These are phyloP conservation scores for Aegotheles bennettii DNA, from an alignment of 2,113 vertebrate species.

Conservation along the genomic window DNA sequence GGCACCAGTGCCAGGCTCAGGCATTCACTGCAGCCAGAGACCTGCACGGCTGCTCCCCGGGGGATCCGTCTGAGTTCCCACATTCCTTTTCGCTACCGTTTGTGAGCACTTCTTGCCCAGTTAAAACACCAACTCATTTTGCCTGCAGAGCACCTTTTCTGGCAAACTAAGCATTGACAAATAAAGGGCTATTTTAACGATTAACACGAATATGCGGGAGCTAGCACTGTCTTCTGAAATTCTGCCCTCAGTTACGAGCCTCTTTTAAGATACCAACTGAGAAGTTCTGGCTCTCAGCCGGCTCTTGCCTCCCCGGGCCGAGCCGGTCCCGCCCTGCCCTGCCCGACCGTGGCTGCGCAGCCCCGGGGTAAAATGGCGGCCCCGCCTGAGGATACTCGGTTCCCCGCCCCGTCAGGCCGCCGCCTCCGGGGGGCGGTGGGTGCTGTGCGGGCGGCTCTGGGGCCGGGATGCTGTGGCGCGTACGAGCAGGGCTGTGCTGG, in stretches of 20 bases:
- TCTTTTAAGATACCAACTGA: rapidly evolving
- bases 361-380: not conserved
- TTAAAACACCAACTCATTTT: rapidly evolving
- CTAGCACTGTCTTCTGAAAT: rapidly evolving
- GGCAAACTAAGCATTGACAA: not conserved
- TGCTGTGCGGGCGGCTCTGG: not conserved
- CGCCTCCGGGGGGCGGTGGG: not conserved
- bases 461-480: not conserved
- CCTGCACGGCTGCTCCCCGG: too few species aligned
- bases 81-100: too few species aligned
- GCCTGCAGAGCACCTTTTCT: not conserved
- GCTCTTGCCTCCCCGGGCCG: rapidly evolving
- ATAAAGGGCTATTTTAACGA: not conserved
- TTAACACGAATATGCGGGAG: not conserved
- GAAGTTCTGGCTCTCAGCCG: rapidly evolving
- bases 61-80: too few species aligned
- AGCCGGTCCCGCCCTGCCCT: rapidly evolving
- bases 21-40: too few species aligned
- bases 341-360: rapidly evolving
- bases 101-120: too few species aligned
- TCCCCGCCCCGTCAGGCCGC: not conserved
- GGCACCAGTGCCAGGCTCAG: too few species aligned
- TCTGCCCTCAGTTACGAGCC: too few species aligned
- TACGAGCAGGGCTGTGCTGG: not conserved
- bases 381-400: rapidly evolving